Conservation (phyloP, 1,140 invertebrate species). For the Ooceraea biroi region DNA sequence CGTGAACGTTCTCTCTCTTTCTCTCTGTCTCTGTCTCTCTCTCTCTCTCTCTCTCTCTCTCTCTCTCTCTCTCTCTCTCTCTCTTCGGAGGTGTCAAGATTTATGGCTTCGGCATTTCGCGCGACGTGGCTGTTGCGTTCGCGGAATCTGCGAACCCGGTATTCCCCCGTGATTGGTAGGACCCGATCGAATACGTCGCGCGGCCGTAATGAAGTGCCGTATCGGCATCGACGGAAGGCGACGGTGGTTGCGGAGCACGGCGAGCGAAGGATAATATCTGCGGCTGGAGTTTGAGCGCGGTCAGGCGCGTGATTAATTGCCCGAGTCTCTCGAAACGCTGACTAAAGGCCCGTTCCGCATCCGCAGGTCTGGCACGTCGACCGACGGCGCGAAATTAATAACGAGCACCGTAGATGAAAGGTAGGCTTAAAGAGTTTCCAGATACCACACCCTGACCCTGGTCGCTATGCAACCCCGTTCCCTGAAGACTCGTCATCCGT, state of each 20-base stretch:
- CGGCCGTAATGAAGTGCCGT: slow-evolving; percentile 68
- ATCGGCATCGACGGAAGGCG: slow-evolving; percentile 65
- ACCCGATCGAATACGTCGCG: slow-evolving; percentile 35
- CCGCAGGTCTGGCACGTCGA: slow-evolving; percentile 58
- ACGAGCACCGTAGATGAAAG: slow-evolving; percentile 52
- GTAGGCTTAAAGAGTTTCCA: slow-evolving; percentile 38
- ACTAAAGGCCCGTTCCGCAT: slow-evolving; percentile 72
- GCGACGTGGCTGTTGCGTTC: slow-evolving; percentile 15
- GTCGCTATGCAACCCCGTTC: background rate
- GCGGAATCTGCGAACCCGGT: slow-evolving; percentile 10
- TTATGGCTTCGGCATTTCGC: slow-evolving; percentile 39
- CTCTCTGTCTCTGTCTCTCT: no score
- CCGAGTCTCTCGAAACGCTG: slow-evolving; percentile 77
- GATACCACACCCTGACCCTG: background rate
- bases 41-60: no score
- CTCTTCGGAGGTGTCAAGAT: no score
- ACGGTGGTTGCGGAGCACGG: background rate
- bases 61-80: no score
- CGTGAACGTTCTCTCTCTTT: no score
- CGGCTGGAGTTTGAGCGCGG: slow-evolving; percentile 55
- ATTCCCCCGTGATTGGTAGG: no score
- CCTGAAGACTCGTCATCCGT: slow-evolving; percentile 32
- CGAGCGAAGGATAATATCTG: slow-evolving; percentile 54
- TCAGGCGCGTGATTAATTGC: slow-evolving; percentile 77
- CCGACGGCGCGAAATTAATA: slow-evolving; percentile 70